These are phyloP conservation scores for Drosophila tsacasi DNA, from an alignment of 1,140 invertebrate genomes.

Conservation along the genomic window DNA sequence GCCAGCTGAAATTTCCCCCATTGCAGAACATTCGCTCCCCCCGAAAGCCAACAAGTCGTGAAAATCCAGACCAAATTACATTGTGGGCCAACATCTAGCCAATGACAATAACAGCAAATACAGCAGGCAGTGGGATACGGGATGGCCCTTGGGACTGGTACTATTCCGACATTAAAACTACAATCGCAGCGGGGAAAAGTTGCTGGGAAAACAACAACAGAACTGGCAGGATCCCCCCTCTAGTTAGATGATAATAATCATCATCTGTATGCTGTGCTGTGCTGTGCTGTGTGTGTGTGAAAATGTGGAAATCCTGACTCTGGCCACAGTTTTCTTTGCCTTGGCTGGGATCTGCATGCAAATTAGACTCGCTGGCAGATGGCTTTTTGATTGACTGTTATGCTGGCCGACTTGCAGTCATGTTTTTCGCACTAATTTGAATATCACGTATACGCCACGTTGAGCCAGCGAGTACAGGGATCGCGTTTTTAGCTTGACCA, in stretches of 20 bases:
- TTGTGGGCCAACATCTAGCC: conserved; percentile 30
- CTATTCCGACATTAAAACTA: conserved; percentile 69
- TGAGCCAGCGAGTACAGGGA: conserved; percentile 7
- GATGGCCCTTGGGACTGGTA: conserved; percentile 35
- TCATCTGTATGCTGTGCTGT: background rate
- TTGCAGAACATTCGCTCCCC: conserved; percentile 9
- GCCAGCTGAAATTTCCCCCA: background rate
- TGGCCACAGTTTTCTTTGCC: conserved; percentile 27
- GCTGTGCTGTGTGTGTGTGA: background rate
- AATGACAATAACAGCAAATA: conserved; percentile 50
- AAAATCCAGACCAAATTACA: conserved; percentile 51
- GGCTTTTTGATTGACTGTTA: conserved; percentile 75
- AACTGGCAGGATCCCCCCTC: conserved; percentile 2
- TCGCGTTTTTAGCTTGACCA: conserved; percentile 25
- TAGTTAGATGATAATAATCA: conserved; percentile 23
- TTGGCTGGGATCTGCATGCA: conserved; percentile 63
- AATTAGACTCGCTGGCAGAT: conserved; percentile 69
- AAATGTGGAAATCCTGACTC: conserved; percentile 8
- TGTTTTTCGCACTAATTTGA: conserved; percentile 24
- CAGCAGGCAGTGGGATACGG: background rate
- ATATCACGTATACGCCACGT: conserved; percentile 54
- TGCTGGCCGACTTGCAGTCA: conserved; percentile 43
- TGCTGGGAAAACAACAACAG: conserved; percentile 1
- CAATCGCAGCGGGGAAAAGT: conserved; percentile 26
- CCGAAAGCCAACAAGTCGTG: conserved; percentile 43